Percentiles rank a stretch among this genome's conserved stretches.
Evolutionary conservation across 2,797 vertebrate species (phyloP).

Genomic region (Enteromius argenteus): DNA sequence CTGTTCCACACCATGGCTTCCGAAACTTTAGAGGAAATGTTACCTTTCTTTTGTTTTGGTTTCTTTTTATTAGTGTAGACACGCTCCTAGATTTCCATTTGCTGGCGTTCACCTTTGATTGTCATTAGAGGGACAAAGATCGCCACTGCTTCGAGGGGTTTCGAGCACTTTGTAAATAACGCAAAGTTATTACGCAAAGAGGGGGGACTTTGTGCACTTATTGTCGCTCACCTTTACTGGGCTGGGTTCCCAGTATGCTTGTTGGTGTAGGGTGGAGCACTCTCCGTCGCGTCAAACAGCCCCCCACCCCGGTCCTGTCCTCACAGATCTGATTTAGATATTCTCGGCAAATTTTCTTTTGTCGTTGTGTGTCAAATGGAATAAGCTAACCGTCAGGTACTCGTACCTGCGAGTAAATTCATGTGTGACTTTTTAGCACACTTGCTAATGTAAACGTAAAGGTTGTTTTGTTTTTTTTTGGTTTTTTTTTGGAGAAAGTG

Average conservation of each 20-base stretch:
- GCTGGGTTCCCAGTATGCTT: constrained; percentile 80
- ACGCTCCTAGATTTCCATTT: constrained; percentile 46
- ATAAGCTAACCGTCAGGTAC: constrained; percentile 73
- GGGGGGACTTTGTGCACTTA: constrained; percentile 68
- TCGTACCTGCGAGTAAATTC: constrained; percentile 47
- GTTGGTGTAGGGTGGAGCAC: constrained; percentile 57
- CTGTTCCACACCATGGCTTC: constrained; percentile 60
- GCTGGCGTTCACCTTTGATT: constrained; percentile 48
- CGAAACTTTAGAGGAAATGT: constrained; percentile 61
- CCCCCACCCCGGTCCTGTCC: constrained; percentile 36
- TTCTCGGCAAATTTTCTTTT: constrained; percentile 27
- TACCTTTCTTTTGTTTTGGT: constrained; percentile 24
- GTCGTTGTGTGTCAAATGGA: constrained; percentile 44
- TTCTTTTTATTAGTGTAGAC: background rate
- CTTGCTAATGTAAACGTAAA: background rate
- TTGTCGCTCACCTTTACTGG: constrained; percentile 68
- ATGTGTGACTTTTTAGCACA: constrained; percentile 20
- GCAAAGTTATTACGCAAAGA: constrained; percentile 24
- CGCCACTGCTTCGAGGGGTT: constrained; percentile 19
- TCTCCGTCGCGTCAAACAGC: constrained; percentile 41
- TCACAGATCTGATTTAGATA: background rate
- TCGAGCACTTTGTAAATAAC: constrained; percentile 64
- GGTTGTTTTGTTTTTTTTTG: background rate
- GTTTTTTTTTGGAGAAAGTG: background rate
- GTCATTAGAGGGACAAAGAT: constrained; percentile 47